Conservation (phyloP, 2,113 vertebrate species). For the Lophius piscatorius region DNA sequence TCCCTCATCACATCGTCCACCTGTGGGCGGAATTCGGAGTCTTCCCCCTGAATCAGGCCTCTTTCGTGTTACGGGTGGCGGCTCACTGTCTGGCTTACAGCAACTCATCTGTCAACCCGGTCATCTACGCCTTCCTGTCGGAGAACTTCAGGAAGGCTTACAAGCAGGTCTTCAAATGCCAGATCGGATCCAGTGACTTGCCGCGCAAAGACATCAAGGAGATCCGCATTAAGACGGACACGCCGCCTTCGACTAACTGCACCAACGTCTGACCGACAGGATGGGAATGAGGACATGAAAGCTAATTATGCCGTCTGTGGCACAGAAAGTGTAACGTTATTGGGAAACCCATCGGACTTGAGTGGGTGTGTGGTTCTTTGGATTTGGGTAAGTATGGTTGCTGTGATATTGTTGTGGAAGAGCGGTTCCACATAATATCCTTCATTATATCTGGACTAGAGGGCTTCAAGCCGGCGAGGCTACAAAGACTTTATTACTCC, state of each 20-base stretch:
- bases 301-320: neutral
- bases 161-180: slow-evolving; percentile 94
- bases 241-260: slow-evolving; percentile 90
- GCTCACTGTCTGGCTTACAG: slow-evolving; percentile 98
- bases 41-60: slow-evolving; percentile 94
- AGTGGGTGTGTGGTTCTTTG: slow-evolving; percentile 7
- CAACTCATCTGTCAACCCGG: slow-evolving; percentile 97
- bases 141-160: slow-evolving; percentile 98
- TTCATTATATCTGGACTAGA: slow-evolving; percentile 13
- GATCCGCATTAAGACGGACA: slow-evolving; percentile 85
- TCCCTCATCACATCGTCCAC: slow-evolving; percentile 92
- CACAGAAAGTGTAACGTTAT: slow-evolving; percentile 4
- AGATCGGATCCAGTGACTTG: slow-evolving; percentile 62
- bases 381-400: slow-evolving; percentile 12
- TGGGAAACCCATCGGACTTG: neutral
- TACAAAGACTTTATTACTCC: neutral
- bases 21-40: slow-evolving; percentile 95
- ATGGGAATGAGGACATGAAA: neutral
- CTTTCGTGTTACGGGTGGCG: slow-evolving; percentile 89
- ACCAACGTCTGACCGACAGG: slow-evolving; percentile 86
- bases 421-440: slow-evolving; percentile 50
- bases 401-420: slow-evolving; percentile 6
- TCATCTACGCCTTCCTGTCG: slow-evolving; percentile 96
- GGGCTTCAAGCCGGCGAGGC: neutral
- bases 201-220: slow-evolving; percentile 84